Evolutionary conservation across 2,113 vertebrate species (phyloP), one percentile per base, ranked within the genome.

Genomic region (Oreochromis tanganicae): DNA sequence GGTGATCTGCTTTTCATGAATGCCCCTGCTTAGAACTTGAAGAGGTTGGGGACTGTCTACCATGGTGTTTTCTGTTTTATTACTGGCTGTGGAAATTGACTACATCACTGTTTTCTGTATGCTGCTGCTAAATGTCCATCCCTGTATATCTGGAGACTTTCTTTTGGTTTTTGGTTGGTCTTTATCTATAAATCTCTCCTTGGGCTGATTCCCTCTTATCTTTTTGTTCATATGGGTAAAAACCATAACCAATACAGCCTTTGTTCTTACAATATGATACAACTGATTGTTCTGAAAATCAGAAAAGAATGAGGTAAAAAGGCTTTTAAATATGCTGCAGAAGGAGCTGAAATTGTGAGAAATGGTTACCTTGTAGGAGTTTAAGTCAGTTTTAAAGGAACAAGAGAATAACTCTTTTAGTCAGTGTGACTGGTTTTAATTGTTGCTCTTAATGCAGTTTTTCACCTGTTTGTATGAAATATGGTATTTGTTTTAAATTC

Each of bases 311-410:
- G 1, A 16, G 13, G 13, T 2, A 3, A 57, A 27, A 57, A 8
- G 12, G 12, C 12, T 27, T 57, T 57, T 27, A 54, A 54, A 54
- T 54, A 54, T 9, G 17, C 56, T 0, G 13, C 56, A 29, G 24
- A 57, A 29, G 2, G 56, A 16, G 13, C 56, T 59, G 56, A 59
- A 59, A 59, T 32, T 8, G 14, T 9, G 27, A 59, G 56, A 59
- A 59, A 29, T 59, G 13, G 0, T 59, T 59, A 59, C 27, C 56
- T 6, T 16, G 0, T 0, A 1, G 56, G 7, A 57, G 56, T 57
- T 57, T 0, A 29, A 59, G 27, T 59, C 13, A 9, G 56, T 59
- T 29, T 57, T 57, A 57, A 57, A 5, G 55, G 55, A 29, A 0
- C 24, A 29, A 59, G 24, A 59, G 56, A 59, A 59, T 59, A 59